A percentile compares a stretch with the other conserved stretches of the same genome.
These are phyloP conservation scores for Thecocarcelia acutangulata DNA, from an alignment of 2,888 invertebrate genomes.

Conservation along the genomic window DNA sequence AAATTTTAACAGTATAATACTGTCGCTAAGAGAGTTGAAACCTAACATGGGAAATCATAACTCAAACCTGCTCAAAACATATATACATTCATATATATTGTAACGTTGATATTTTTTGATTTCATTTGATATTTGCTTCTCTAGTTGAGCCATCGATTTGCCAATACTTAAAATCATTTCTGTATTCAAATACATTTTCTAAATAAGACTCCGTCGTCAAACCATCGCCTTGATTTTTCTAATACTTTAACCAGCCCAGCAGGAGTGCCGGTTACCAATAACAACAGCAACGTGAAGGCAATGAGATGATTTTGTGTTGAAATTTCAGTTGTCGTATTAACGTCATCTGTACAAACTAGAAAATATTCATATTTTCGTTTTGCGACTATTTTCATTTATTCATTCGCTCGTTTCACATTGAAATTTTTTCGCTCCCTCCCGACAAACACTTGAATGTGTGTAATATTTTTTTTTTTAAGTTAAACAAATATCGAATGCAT, in stretches of 20 bases:
- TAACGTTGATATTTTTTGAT: neutral
- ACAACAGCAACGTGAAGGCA: neutral
- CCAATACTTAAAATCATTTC: constrained; percentile 42
- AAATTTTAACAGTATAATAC: no score
- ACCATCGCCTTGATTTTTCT: neutral
- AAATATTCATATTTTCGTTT: constrained; percentile 39
- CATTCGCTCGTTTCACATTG: constrained; percentile 5
- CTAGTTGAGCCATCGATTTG: neutral
- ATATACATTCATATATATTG: no score
- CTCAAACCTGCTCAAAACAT: no score
- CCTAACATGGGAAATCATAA: no score
- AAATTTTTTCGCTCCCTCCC: neutral
- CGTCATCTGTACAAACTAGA: constrained; percentile 63
- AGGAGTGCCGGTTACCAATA: neutral
- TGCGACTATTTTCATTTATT: constrained; percentile 12
- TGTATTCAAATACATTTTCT: constrained; percentile 32
- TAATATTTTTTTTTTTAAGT: constrained; percentile 9
- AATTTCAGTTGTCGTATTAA: constrained; percentile 65
- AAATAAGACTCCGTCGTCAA: constrained; percentile 36
- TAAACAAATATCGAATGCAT: constrained; percentile 43
- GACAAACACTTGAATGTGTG: neutral
- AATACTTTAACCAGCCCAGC: constrained; percentile 4
- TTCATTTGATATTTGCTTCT: neutral
- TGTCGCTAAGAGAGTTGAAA: no score
- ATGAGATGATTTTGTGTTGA: constrained; percentile 42